Evolutionary conservation across 2,113 vertebrate species (phyloP).

Genomic region (Leptobrachium ailaonicum): DNA sequence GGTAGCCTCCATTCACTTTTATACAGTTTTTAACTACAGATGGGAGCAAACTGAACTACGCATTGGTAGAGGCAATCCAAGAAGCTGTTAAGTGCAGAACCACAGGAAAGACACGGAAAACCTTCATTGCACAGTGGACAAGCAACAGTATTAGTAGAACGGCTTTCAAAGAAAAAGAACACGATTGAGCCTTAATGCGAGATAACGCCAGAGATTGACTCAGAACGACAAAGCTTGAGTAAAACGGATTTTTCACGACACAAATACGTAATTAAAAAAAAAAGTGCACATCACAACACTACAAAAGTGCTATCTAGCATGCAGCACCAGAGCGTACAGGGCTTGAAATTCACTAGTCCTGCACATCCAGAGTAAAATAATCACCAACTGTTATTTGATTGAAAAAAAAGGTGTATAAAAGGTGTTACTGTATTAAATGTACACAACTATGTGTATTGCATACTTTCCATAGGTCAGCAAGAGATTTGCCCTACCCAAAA

Average conservation of each 20-base stretch:
- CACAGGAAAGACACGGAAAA: neutral
- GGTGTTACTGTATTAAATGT: too few species aligned
- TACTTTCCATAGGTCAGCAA: neutral
- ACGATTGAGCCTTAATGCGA: neutral
- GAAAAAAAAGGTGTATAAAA: too few species aligned
- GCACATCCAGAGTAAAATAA: constrained; percentile 11
- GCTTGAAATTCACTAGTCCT: constrained; percentile 92
- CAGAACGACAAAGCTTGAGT: constrained; percentile 16
- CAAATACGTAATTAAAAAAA: constrained; percentile 69
- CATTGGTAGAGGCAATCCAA: constrained; percentile 11
- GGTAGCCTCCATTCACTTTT: too few species aligned
- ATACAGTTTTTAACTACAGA: too few species aligned
- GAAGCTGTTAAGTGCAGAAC: neutral
- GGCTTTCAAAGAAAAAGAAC: neutral
- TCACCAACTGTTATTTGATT: too few species aligned
- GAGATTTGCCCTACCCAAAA: too few species aligned
- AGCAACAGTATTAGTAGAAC: neutral
- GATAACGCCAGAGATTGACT: constrained; percentile 20
- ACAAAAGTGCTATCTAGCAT: constrained; percentile 84
- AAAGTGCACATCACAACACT: constrained; percentile 83
- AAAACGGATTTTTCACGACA: constrained; percentile 58
- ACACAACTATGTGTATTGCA: too few species aligned
- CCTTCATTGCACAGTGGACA: neutral
- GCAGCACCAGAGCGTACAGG: constrained; percentile 86
- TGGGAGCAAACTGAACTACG: neutral